phyloP scores from a whole-genome alignment of 2,113 vertebrate species.

The Arvicanthis niloticus region DNA sequence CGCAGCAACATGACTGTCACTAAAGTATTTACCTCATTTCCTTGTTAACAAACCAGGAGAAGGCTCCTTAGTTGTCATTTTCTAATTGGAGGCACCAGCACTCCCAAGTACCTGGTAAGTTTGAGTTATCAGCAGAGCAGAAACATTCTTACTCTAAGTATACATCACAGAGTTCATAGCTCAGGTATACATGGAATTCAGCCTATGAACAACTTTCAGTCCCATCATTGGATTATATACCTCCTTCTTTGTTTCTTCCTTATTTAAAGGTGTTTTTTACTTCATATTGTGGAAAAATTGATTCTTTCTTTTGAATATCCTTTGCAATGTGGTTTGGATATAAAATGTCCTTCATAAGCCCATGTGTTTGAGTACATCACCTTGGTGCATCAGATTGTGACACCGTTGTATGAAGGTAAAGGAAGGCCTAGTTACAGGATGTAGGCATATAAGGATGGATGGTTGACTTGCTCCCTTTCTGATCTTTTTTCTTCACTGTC shows the following conservation, averaged over 20 bases:
- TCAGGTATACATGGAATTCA: neutral
- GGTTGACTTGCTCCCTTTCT: neutral
- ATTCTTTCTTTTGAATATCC: constrained; percentile 29
- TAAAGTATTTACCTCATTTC: neutral
- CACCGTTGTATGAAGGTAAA: neutral
- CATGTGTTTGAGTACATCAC: neutral
- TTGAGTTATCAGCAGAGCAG: neutral
- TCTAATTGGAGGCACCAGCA: neutral
- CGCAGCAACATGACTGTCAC: neutral
- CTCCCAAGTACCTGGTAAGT: neutral
- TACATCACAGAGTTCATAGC: neutral
- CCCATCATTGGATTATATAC: neutral
- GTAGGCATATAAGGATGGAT: neutral
- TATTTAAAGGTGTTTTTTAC: constrained; percentile 44
- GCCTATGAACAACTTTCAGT: neutral
- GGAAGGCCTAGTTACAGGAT: neutral
- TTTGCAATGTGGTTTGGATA: neutral
- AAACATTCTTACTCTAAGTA: neutral
- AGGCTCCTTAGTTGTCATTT: neutral
- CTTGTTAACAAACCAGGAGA: neutral
- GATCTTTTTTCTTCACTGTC: neutral
- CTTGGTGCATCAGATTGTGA: neutral
- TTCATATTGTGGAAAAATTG: constrained; percentile 19
- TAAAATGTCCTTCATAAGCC: neutral
- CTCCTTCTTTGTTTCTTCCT: neutral